Evolutionary conservation across 2,797 vertebrate species (phyloP).

Genomic region (Chloroceryle amazona): DNA sequence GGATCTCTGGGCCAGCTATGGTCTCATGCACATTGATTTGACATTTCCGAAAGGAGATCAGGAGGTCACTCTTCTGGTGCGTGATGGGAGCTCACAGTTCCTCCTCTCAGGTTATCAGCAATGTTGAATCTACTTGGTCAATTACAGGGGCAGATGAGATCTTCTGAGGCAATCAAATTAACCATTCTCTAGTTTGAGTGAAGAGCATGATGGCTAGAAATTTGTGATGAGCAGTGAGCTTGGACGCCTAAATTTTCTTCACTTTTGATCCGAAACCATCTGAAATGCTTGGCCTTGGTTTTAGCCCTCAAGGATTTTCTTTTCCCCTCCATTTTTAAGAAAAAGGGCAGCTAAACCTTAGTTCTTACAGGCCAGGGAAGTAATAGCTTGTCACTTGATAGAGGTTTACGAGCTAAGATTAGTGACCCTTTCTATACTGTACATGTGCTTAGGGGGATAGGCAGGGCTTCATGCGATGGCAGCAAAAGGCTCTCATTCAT

Average conservation of each 20-base stretch:
- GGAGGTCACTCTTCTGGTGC: background rate
- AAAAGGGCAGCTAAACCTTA: slow-evolving; percentile 36
- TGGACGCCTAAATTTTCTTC: background rate
- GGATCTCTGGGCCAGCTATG: background rate
- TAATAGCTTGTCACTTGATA: slow-evolving; percentile 59
- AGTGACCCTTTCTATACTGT: slow-evolving; percentile 21
- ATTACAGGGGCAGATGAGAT: background rate
- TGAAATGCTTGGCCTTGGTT: background rate
- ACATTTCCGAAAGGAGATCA: background rate
- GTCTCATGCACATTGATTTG: background rate
- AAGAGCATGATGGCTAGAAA: background rate
- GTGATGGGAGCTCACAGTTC: background rate
- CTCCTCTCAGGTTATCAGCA: background rate
- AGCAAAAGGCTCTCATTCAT: background rate
- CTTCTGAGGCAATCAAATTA: background rate
- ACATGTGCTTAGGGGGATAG: slow-evolving; percentile 18
- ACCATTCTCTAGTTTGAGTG: background rate
- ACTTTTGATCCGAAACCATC: background rate
- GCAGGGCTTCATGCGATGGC: background rate
- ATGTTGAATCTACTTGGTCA: background rate
- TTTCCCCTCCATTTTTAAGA: slow-evolving; percentile 37
- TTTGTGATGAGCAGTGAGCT: background rate
- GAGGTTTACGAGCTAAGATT: slow-evolving; percentile 50
- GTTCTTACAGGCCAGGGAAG: background rate
- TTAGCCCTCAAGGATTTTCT: background rate